Base-by-base conservation (phyloP, 2,888 invertebrate genomes). In the Platynereis dumerilii region DNA sequence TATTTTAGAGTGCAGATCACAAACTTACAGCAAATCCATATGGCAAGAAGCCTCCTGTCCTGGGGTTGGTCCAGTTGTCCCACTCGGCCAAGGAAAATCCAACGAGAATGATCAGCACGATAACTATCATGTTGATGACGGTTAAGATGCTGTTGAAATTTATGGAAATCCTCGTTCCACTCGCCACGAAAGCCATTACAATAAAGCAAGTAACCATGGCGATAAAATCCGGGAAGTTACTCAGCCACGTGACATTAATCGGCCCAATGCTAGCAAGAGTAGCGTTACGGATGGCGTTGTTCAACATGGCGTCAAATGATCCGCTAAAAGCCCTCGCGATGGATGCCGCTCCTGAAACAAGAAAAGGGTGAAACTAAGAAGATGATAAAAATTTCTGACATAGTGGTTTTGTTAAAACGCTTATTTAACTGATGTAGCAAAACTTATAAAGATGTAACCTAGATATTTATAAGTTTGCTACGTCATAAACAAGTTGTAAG, bases 61-160 rank as follows among this genome's bases (percentile, higher is more conserved):
- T 58, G 2, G 52, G 24, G 59, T 71, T 87, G 0, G 90, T 89
- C 94, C 95, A 95, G 78, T 95, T 94, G 2, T 86, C 85, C 5
- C 89, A 83, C 75, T 94, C 90, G 0, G 94, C 93, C 78, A 92
- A 92, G 80, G 90, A 91, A 78, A 93, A 90, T 0, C 95, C 96
- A 27, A 93, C 87, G 12, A 76, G 62, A 26, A 81, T 76, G 28
- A 84, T 80, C 56, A 85, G 77, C 3, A 77, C 69, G n/a, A 85
- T 77, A 26, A 84, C 78, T 2, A 72, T 67, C 26, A 82, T 73
- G 66, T 83, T 83, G 44, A 83, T 63, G 24, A 77, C 70, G 2
- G 83, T 80, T 28, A 84, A 74, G 10, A 79, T 60, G n/a, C 78
- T 76, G 75, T 83, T 85, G 70, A 85, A 74, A 54, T 76, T 76